Evolutionary conservation across 2,797 vertebrate species (phyloP).

Genomic region (Amblyraja radiata): DNA sequence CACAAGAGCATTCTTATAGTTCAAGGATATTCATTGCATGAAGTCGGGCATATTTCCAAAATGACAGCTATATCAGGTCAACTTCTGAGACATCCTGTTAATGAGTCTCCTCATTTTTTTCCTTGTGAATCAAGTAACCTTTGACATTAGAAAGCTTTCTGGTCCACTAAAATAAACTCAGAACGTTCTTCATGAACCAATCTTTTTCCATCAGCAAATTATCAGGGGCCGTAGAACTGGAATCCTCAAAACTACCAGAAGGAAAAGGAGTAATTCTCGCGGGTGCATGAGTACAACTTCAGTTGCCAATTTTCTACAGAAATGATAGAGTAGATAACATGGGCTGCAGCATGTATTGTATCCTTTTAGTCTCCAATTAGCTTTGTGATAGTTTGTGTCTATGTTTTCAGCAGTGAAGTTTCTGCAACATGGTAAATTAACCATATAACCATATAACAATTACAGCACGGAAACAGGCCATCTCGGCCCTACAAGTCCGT

Average conservation of each 20-base stretch:
- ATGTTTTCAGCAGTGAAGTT: not conserved
- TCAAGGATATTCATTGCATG: constrained; percentile 1
- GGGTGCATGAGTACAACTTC: too few species aligned
- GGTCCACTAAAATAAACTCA: not conserved
- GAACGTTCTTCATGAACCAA: not conserved
- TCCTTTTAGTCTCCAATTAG: not conserved
- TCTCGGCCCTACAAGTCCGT: too few species aligned
- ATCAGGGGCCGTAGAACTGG: not conserved
- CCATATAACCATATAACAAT: too few species aligned
- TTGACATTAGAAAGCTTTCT: not conserved
- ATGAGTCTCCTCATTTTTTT: not conserved
- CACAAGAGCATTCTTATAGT: constrained; percentile 5
- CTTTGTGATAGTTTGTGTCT: not conserved
- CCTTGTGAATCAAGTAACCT: not conserved
- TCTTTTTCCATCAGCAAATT: not conserved
- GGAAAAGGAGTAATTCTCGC: not conserved
- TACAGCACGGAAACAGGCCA: too few species aligned
- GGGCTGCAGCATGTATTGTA: not conserved
- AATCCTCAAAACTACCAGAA: not conserved
- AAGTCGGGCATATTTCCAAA: not conserved
- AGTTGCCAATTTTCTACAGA: not conserved
- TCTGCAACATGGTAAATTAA: not conserved
- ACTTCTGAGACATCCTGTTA: not conserved
- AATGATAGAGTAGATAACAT: not conserved
- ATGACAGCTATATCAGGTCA: not conserved